phyloP scores from a whole-genome alignment of 2,888 invertebrate species.

The Arge pagana region DNA sequence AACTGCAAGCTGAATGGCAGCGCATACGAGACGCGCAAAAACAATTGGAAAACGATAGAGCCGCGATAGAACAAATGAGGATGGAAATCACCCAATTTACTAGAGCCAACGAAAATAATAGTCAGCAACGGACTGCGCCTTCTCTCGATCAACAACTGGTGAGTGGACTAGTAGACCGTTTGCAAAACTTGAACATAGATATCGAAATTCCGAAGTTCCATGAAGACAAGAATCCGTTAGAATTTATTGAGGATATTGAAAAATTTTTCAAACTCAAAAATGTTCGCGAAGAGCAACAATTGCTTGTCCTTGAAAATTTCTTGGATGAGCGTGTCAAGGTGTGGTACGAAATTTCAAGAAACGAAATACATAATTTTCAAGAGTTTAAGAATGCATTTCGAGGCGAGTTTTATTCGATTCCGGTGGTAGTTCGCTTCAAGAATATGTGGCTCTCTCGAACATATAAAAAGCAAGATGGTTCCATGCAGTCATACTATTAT shows the following conservation, averaged over 20 bases:
- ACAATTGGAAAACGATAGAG: too few species aligned
- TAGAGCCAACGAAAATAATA: too few species aligned
- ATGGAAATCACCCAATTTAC: too few species aligned
- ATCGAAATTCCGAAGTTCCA: slow-evolving; percentile 20
- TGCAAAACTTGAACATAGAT: slow-evolving; percentile 23
- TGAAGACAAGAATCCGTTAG: slow-evolving; percentile 19
- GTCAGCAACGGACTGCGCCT: neutral
- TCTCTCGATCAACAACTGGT: neutral
- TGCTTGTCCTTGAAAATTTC: slow-evolving; percentile 3
- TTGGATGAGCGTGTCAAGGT: slow-evolving; percentile 10
- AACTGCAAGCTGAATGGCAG: too few species aligned
- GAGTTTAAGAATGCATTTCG: slow-evolving; percentile 12
- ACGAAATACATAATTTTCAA: slow-evolving; percentile 8
- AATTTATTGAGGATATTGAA: slow-evolving; percentile 18
- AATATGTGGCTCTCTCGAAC: slow-evolving; percentile 17
- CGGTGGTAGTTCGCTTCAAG: slow-evolving; percentile 20
- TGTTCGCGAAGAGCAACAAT: slow-evolving; percentile 5
- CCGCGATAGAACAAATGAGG: too few species aligned
- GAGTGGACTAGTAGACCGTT: slow-evolving; percentile 19
- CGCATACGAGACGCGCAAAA: too few species aligned
- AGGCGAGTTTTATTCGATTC: slow-evolving; percentile 25
- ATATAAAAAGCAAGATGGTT: slow-evolving; percentile 13
- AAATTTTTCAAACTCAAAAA: neutral
- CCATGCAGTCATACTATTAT: slow-evolving; percentile 23
- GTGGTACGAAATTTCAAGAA: slow-evolving; percentile 14